Evolutionary conservation across 2,888 invertebrate genomes (phyloP).

Genomic region (Lasioglossum marginatum): DNA sequence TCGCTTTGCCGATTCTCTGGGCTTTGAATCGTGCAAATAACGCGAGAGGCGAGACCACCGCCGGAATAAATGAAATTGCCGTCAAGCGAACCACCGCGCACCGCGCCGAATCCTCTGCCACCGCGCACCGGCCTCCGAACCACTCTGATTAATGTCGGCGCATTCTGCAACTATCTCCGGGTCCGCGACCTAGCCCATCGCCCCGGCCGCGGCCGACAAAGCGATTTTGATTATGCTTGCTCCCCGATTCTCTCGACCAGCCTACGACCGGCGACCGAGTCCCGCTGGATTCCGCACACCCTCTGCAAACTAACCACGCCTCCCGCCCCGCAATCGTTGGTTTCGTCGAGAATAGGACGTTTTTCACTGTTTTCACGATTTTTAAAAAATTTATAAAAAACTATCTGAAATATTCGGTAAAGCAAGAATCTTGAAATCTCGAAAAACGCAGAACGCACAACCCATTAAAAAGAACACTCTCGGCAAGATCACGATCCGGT

Average conservation of each 20-base stretch:
- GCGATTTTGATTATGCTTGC: conserved; percentile 34
- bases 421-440: background rate
- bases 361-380: background rate
- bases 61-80: conserved; percentile 52
- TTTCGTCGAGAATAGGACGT: background rate
- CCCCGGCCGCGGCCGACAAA: conserved; percentile 14
- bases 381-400: no score
- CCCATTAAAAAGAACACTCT: background rate
- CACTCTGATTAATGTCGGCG: conserved; percentile 44
- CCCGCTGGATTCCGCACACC: background rate
- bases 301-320: background rate
- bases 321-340: background rate
- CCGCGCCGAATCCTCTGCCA: background rate
- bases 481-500: background rate
- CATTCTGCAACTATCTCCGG: conserved; percentile 36
- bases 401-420: background rate
- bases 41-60: background rate
- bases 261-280: background rate
- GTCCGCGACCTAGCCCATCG: conserved; percentile 4
- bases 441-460: background rate
- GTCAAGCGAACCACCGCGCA: conserved; percentile 17
- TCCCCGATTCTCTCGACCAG: background rate
- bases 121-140: conserved; percentile 13
- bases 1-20: background rate
- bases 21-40: conserved; percentile 32